Percentiles rank a stretch among this genome's conserved stretches.
Evolutionary conservation across 1,140 invertebrate species (phyloP).

Genomic region (Coelopa frigida): DNA sequence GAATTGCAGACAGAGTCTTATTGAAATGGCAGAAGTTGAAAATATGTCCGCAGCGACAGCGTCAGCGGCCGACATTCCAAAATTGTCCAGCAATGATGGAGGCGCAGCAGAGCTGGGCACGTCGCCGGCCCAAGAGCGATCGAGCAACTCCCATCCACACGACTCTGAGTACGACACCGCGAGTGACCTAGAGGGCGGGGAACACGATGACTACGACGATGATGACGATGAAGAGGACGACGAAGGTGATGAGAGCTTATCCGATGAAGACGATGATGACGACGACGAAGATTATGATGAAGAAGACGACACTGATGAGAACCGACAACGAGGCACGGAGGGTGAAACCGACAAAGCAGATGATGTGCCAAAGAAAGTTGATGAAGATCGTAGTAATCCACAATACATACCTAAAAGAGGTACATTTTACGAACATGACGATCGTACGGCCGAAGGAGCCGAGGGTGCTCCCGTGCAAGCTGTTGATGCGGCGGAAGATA

Average conservation of each 20-base stretch:
- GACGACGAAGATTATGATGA: slow-evolving; percentile 46
- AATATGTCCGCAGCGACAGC: slow-evolving; percentile 22
- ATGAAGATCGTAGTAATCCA: slow-evolving; percentile 91
- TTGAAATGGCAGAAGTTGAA: slow-evolving; percentile 36
- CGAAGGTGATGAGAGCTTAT: slow-evolving; percentile 27
- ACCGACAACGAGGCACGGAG: slow-evolving; percentile 45
- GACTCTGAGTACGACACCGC: slow-evolving; percentile 43
- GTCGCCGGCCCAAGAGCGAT: slow-evolving; percentile 32
- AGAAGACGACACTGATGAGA: slow-evolving; percentile 48
- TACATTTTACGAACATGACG: slow-evolving; percentile 95
- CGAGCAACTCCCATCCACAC: slow-evolving; percentile 40
- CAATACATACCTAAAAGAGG: slow-evolving; percentile 95
- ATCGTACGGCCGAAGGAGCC: slow-evolving; percentile 61
- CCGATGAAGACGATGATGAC: slow-evolving; percentile 21
- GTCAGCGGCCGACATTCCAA: slow-evolving; percentile 16
- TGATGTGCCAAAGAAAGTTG: slow-evolving; percentile 67
- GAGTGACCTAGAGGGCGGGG: slow-evolving; percentile 44
- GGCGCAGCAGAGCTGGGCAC: slow-evolving; percentile 29
- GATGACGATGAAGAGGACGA: slow-evolving; percentile 30
- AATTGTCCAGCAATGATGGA: slow-evolving; percentile 19
- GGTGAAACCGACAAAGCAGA: slow-evolving; percentile 49
- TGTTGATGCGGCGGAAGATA: slow-evolving; percentile 21
- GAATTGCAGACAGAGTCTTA: slow-evolving; percentile 4
- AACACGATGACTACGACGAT: slow-evolving; percentile 39
- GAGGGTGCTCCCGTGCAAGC: slow-evolving; percentile 17